Evolutionary conservation across 1,140 invertebrate genomes (phyloP).

Genomic region (Cotesia chilonis): DNA sequence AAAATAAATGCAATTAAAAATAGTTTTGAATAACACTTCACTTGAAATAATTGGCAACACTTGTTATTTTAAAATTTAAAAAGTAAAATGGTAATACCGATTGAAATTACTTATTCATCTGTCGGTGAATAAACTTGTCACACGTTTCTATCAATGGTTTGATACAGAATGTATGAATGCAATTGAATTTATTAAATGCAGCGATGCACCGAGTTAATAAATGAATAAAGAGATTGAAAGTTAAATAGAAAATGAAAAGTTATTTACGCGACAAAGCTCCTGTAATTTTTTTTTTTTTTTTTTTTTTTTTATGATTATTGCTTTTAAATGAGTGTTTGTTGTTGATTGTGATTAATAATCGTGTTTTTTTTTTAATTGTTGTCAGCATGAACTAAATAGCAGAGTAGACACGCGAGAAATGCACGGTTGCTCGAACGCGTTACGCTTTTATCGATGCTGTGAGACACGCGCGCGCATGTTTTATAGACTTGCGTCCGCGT

Average conservation of each 20-base stretch:
- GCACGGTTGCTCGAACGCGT: conserved; percentile 47
- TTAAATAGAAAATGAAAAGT: no score
- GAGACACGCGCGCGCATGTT: conserved; percentile 45
- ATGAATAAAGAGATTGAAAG: no score
- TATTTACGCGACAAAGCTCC: no score
- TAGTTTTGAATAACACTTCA: neutral
- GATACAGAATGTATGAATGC: conserved; percentile 4
- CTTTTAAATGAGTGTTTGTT: no score
- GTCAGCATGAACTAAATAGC: conserved; percentile 46
- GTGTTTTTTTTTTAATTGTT: no score
- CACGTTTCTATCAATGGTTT: neutral
- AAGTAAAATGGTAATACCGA: no score
- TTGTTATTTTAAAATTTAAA: neutral
- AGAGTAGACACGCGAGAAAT: conserved; percentile 57
- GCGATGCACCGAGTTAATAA: no score
- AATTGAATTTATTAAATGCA: no score
- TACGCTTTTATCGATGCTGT: conserved; percentile 58
- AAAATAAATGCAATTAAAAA: neutral
- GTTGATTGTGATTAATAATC: no score
- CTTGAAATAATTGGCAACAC: conserved; percentile 6
- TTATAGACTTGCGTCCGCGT: conserved; percentile 31
- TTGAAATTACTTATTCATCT: neutral
- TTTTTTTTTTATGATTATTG: no score
- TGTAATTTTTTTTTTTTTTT: no score
- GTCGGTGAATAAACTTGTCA: neutral